Conservation (phyloP, 1,140 invertebrate genomes). For the Myzus persicae region DNA sequence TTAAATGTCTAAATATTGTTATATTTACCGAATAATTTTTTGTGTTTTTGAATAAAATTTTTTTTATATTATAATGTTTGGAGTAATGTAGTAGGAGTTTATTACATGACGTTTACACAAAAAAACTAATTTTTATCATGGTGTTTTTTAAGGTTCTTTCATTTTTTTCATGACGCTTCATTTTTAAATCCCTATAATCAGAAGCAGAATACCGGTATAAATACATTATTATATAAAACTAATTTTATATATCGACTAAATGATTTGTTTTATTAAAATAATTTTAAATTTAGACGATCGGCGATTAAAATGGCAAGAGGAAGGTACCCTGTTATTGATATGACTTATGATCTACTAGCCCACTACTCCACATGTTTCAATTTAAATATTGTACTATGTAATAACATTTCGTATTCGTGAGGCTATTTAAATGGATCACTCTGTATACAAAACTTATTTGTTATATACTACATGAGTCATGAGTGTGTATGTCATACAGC, state of each 20-base stretch:
- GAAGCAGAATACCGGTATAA: not conserved
- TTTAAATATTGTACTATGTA: not conserved
- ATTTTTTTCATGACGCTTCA: not conserved
- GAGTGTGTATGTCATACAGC: not conserved
- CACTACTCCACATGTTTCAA: not conserved
- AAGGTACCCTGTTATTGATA: not conserved
- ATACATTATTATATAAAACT: not conserved
- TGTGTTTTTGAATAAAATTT: not conserved
- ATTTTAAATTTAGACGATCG: not conserved
- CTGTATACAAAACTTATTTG: not conserved
- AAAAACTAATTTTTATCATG: not conserved
- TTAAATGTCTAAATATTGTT: not conserved
- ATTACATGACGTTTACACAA: not conserved
- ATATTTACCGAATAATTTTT: not conserved
- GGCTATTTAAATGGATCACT: not conserved
- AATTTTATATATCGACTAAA: not conserved
- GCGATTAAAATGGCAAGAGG: not conserved
- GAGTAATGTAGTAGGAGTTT: not conserved
- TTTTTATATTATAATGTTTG: not conserved
- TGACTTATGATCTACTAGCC: too few species aligned
- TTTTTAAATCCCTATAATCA: not conserved
- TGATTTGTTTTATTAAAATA: not conserved
- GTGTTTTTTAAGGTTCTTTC: too few species aligned
- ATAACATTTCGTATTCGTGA: not conserved
- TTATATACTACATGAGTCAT: not conserved